phyloP scores from a whole-genome alignment of 64 coral and sea anemone genomes.

The Montipora capricornis region DNA sequence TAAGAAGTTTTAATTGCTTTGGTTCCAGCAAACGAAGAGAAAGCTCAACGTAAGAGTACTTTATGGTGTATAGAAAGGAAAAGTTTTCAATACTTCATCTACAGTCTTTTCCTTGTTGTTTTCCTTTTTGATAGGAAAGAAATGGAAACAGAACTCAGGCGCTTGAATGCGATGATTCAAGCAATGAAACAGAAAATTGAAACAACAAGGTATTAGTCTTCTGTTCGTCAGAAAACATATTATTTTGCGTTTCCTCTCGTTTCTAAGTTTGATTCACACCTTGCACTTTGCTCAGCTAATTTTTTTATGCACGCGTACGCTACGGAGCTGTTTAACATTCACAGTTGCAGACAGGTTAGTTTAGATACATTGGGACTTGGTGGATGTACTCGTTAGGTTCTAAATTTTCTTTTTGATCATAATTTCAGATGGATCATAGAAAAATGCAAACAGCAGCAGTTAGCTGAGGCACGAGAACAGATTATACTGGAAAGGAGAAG shows the following conservation, averaged over 20 bases:
- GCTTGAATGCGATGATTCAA: neutral
- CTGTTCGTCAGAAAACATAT: neutral
- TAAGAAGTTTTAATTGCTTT: neutral
- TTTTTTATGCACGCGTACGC: too few relatives aligned
- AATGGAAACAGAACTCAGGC: slow-evolving; percentile 11
- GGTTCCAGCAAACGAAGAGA: neutral
- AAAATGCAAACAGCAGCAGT: neutral
- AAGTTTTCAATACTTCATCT: neutral
- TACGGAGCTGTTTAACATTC: too few relatives aligned
- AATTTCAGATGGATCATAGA: neutral
- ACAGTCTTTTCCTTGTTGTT: neutral
- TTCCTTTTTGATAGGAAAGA: neutral
- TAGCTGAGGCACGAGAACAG: neutral
- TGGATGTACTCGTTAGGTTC: too few relatives aligned
- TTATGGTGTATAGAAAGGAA: neutral
- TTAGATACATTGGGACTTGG: too few relatives aligned
- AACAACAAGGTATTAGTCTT: neutral
- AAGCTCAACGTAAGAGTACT: slow-evolving; percentile 13
- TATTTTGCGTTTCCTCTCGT: neutral
- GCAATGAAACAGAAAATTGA: slow-evolving; percentile 6
- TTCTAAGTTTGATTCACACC: neutral
- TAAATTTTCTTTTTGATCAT: neutral
- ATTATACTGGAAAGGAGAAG: neutral
- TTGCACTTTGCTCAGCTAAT: too few relatives aligned
- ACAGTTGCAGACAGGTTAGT: too few relatives aligned